A percentile compares a stretch with the other conserved stretches of the same genome.
These are phyloP conservation scores for Stenichneumon culpator DNA, from an alignment of 2,888 invertebrate species.

Conservation along the genomic window DNA sequence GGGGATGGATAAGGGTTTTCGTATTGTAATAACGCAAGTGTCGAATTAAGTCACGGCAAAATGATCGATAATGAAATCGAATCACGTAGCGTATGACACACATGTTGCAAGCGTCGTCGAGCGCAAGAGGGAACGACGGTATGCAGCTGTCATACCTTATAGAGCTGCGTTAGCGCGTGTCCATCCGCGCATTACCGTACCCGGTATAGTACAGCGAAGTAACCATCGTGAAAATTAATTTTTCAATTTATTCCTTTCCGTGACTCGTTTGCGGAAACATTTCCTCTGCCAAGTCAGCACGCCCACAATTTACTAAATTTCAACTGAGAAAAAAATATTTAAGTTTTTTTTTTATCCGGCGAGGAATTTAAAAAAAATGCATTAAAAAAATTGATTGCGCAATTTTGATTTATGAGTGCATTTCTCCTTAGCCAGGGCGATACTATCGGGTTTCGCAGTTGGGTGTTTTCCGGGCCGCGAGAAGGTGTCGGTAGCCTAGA, in stretches of 20 bases:
- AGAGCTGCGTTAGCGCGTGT: conserved; percentile 67
- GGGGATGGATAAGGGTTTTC: conserved; percentile 31
- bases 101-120: conserved; percentile 75
- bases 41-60: conserved; percentile 59
- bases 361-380: not conserved
- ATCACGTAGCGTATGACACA: conserved; percentile 84
- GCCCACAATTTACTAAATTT: conserved; percentile 38
- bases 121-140: conserved; percentile 57
- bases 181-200: conserved; percentile 68
- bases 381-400: not conserved
- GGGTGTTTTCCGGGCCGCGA: conserved; percentile 43
- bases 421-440: conserved; percentile 18
- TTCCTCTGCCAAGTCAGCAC: conserved; percentile 38
- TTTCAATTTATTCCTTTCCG: conserved; percentile 67
- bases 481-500: conserved; percentile 76
- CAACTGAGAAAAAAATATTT: not conserved
- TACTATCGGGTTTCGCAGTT: conserved; percentile 23
- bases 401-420: conserved; percentile 16
- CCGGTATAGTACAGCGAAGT: conserved; percentile 50
- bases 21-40: conserved; percentile 38
- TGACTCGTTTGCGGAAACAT: conserved; percentile 64
- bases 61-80: conserved; percentile 75
- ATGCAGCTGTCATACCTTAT: conserved; percentile 69
- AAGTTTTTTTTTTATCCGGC: not conserved
- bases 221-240: conserved; percentile 65